A percentile compares a stretch with the other conserved stretches of the same genome.
These are phyloP conservation scores for Mycalesis mineus DNA, from an alignment of 2,888 invertebrate genomes.

Conservation along the genomic window DNA sequence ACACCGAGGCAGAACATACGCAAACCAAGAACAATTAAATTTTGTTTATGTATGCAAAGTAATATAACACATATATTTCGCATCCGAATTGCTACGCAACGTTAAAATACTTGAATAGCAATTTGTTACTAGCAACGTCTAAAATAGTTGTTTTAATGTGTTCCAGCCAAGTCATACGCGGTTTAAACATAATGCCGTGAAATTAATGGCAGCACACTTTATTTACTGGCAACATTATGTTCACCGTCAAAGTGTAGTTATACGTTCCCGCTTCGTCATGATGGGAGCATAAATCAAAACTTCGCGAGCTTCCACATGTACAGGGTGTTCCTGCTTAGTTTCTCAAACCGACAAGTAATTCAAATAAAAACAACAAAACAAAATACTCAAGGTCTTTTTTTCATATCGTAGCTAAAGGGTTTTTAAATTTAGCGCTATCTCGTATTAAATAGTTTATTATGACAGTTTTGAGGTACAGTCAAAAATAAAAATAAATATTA, in stretches of 20 bases:
- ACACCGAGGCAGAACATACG: no score
- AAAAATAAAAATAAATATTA: no score
- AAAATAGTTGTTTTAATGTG: conserved; percentile 14
- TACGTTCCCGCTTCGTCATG: conserved; percentile 18
- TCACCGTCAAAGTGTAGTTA: conserved; percentile 19
- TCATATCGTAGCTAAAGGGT: no score
- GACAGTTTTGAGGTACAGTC: no score
- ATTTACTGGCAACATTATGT: conserved; percentile 13
- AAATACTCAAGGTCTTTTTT: no score
- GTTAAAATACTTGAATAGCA: background rate
- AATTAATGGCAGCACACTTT: conserved; percentile 21
- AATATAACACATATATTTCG: background rate
- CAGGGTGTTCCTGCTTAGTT: background rate
- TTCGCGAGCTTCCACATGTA: conserved; percentile 5
- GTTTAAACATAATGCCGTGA: conserved; percentile 7
- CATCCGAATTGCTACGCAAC: background rate
- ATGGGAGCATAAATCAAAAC: conserved; percentile 25
- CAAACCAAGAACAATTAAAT: no score
- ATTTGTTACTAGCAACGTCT: background rate
- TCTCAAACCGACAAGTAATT: background rate
- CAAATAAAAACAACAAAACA: background rate
- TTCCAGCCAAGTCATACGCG: conserved; percentile 4
- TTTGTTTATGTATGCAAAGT: no score
- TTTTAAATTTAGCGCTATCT: no score
- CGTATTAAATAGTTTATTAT: no score